phyloP scores from a whole-genome alignment of 2,888 invertebrate species.

The Erannis defoliaria region DNA sequence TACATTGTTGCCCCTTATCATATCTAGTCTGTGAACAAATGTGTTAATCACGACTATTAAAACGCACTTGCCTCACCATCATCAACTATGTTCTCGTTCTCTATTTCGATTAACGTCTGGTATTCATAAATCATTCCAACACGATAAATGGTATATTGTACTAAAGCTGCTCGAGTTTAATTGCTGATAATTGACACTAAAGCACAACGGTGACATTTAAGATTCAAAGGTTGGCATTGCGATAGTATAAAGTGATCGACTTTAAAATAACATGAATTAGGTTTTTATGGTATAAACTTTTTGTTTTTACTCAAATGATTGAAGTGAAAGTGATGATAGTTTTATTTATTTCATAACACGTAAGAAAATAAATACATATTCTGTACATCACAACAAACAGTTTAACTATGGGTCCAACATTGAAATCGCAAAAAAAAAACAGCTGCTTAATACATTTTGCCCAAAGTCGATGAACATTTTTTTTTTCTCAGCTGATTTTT shows the following conservation, averaged over 20 bases:
- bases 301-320: too few species aligned
- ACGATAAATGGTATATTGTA: slow-evolving; percentile 75
- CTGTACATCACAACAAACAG: too few species aligned
- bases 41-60: slow-evolving; percentile 14
- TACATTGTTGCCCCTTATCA: too few species aligned
- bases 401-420: too few species aligned
- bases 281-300: background rate
- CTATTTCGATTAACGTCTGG: slow-evolving; percentile 47
- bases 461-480: too few species aligned
- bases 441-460: too few species aligned
- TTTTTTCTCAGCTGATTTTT: too few species aligned
- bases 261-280: background rate
- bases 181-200: slow-evolving; percentile 61
- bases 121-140: slow-evolving; percentile 68
- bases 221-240: background rate
- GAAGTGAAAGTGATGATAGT: too few species aligned
- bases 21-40: too few species aligned
- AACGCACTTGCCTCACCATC: slow-evolving; percentile 16
- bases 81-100: slow-evolving; percentile 31
- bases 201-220: slow-evolving; percentile 24
- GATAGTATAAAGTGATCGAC: background rate
- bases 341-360: too few species aligned
- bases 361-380: too few species aligned
- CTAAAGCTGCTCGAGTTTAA: slow-evolving; percentile 66
- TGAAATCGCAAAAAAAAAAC: too few species aligned